These are phyloP conservation scores for Tridacna gigas DNA, from an alignment of 2,888 invertebrate genomes.

Conservation along the genomic window DNA sequence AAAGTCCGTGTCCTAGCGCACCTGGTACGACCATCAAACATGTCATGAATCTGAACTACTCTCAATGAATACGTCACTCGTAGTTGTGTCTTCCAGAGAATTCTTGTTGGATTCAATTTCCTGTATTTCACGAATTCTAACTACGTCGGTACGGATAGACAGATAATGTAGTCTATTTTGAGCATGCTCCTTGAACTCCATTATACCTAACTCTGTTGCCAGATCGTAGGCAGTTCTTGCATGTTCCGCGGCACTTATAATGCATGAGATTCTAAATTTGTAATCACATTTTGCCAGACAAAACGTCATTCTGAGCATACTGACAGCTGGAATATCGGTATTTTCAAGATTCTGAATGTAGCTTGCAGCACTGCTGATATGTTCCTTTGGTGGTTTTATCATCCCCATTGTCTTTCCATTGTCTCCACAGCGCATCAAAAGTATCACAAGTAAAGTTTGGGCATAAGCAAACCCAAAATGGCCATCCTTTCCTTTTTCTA, in stretches of 20 bases:
- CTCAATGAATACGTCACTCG: too few species aligned
- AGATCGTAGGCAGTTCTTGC: conserved; percentile 53
- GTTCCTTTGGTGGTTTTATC: conserved; percentile 45
- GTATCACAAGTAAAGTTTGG: conserved; percentile 57
- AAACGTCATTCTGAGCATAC: conserved; percentile 64
- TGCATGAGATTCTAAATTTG: conserved; percentile 55
- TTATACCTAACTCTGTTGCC: conserved; percentile 56
- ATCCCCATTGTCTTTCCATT: conserved; percentile 64
- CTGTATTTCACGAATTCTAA: too few species aligned
- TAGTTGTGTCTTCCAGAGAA: too few species aligned
- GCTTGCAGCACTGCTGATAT: conserved; percentile 51
- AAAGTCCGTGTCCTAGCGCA: too few species aligned
- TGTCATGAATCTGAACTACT: too few species aligned
- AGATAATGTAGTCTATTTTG: conserved; percentile 51
- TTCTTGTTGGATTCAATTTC: too few species aligned
- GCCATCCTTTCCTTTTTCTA: conserved; percentile 68
- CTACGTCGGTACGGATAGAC: background rate
- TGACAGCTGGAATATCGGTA: conserved; percentile 59
- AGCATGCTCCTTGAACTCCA: conserved; percentile 66
- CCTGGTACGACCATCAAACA: too few species aligned
- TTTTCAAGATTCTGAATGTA: conserved; percentile 62
- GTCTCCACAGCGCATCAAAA: conserved; percentile 64
- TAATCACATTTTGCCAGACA: conserved; percentile 65
- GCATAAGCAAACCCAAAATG: conserved; percentile 69
- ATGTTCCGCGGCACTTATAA: conserved; percentile 55